Evolutionary conservation across 2,113 vertebrate species (phyloP).

Genomic region (Nibea coibor): DNA sequence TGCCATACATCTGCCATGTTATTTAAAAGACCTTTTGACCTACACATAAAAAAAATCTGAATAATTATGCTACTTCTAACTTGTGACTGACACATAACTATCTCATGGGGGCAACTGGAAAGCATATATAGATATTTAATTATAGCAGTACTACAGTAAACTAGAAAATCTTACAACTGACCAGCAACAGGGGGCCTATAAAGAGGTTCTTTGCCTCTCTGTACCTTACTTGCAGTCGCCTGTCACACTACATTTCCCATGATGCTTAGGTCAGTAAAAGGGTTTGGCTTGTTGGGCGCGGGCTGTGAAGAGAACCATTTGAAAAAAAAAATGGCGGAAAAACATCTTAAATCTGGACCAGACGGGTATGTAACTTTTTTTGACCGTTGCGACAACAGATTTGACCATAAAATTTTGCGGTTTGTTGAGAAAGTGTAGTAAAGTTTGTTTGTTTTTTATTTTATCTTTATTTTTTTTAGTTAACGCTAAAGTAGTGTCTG

Average conservation of each 20-base stretch:
- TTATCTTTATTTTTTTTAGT: background rate
- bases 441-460: background rate
- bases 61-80: no score
- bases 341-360: constrained; percentile 1
- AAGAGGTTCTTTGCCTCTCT: background rate
- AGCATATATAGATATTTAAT: no score
- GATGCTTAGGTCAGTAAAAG: constrained; percentile 20
- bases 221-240: background rate
- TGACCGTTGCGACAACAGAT: background rate
- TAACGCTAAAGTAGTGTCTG: background rate
- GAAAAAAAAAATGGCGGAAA: constrained; percentile 85
- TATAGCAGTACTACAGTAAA: background rate
- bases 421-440: background rate
- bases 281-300: constrained; percentile 66
- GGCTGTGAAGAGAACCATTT: constrained; percentile 62
- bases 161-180: background rate
- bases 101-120: no score
- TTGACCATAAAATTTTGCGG: fast-evolving
- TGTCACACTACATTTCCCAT: constrained; percentile 78
- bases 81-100: no score
- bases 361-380: constrained; percentile 58
- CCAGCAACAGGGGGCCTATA: no score
- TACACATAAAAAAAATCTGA: no score
- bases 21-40: no score
- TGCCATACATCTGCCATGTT: no score